phyloP scores from a whole-genome alignment of 2,888 invertebrate genomes.

The Auanema sp. region DNA sequence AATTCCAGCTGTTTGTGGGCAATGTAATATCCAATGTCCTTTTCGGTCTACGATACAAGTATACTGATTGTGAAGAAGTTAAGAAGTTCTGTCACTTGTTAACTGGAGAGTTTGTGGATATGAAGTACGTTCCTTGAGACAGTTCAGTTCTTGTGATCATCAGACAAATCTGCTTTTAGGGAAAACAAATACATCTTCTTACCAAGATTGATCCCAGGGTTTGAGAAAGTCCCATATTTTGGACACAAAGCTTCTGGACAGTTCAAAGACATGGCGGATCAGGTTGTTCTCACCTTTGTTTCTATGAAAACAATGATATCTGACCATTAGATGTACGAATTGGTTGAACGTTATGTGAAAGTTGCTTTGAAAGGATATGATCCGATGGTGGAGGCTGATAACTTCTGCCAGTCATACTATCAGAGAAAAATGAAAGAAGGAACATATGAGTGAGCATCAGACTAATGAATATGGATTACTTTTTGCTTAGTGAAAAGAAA shows the following conservation, averaged over 20 bases:
- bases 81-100: conserved; percentile 25
- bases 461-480: neutral
- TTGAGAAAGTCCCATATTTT: conserved; percentile 12
- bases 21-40: conserved; percentile 47
- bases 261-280: conserved; percentile 3
- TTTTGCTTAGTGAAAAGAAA: conserved; percentile 12
- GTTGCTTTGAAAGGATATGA: conserved; percentile 22
- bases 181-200: conserved; percentile 16
- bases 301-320: neutral
- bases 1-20: conserved; percentile 37
- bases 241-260: conserved; percentile 13
- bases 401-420: conserved; percentile 38
- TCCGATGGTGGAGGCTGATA: conserved; percentile 24
- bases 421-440: conserved; percentile 10
- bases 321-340: conserved; percentile 18
- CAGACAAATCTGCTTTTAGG: no score
- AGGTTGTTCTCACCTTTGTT: neutral
- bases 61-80: conserved; percentile 30
- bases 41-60: conserved; percentile 36
- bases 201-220: conserved; percentile 21
- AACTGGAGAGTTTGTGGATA: conserved; percentile 10
- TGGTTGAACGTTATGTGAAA: conserved; percentile 22
- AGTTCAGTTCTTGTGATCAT: neutral
- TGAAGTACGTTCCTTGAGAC: conserved; percentile 5
- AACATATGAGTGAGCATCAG: neutral